phyloP scores from a whole-genome alignment of 2,888 invertebrate species.

The Tipula lateralis region DNA sequence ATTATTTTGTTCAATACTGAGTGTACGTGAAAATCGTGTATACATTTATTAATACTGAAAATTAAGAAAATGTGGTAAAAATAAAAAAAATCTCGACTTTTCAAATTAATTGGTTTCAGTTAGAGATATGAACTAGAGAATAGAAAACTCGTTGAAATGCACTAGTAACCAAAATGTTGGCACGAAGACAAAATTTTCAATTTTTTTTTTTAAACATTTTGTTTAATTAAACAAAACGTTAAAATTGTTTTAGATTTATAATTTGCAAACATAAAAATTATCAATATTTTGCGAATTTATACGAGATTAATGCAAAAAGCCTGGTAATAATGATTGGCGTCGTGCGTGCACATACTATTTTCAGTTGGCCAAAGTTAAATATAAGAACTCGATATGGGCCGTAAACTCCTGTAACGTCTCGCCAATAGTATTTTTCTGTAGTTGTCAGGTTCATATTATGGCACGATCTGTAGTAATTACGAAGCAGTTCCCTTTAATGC shows the following conservation, averaged over 20 bases:
- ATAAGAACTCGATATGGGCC: no score
- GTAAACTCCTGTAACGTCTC: no score
- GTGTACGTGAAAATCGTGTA: not conserved
- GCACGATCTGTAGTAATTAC: no score
- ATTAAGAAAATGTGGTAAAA: not conserved
- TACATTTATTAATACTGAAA: not conserved
- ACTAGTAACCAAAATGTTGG: constrained; percentile 11
- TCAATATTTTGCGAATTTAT: not conserved
- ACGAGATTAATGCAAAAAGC: no score
- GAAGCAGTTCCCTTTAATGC: no score
- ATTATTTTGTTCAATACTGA: not conserved
- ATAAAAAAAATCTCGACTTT: not conserved
- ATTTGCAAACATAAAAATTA: not conserved
- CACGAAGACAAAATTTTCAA: not conserved
- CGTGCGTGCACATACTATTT: no score
- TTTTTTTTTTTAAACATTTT: not conserved
- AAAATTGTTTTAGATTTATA: not conserved
- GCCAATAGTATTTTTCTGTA: no score
- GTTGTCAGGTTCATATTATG: no score
- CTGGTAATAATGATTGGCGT: no score
- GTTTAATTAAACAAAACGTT: not conserved
- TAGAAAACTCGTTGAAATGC: not conserved
- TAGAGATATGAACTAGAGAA: not conserved
- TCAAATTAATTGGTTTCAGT: not conserved
- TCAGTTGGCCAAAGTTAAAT: no score